Conservation (phyloP, 2,113 vertebrate genomes). For the Sardina pilchardus region DNA sequence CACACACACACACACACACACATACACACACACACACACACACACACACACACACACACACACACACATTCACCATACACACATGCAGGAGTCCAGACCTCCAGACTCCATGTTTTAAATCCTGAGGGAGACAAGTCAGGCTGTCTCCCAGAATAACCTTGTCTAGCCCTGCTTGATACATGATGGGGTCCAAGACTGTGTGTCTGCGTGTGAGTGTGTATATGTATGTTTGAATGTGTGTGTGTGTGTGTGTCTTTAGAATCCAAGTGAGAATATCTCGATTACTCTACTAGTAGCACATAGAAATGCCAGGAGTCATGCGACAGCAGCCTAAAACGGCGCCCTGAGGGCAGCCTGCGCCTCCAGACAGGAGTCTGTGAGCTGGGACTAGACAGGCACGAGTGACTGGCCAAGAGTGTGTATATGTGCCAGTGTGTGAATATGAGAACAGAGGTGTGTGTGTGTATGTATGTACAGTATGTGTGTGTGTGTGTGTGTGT, state of each 20-base stretch:
- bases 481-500: too few relatives aligned
- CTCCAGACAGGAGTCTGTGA: not conserved
- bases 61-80: conserved; percentile 6
- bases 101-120: conserved; percentile 36
- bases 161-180: conserved; percentile 25
- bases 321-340: not conserved
- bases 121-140: conserved; percentile 31
- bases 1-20: conserved; percentile 42
- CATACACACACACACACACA: not conserved
- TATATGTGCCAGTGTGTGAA: not conserved
- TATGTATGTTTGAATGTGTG: conserved; percentile 8
- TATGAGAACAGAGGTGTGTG: too few relatives aligned
- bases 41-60: not conserved
- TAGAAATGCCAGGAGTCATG: not conserved
- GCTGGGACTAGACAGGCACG: not conserved
- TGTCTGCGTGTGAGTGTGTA: conserved; percentile 17
- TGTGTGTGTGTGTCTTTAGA: conserved; percentile 42
- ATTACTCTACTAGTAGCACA: conserved; percentile 15
- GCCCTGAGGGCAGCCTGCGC: not conserved
- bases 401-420: too few relatives aligned
- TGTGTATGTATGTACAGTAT: too few relatives aligned
- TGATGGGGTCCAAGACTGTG: not conserved
- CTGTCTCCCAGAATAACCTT: conserved; percentile 37
- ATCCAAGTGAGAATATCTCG: conserved; percentile 23
- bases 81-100: conserved; percentile 26